Conservation (phyloP, 1,140 invertebrate genomes). For the Drosophila aff. region DNA sequence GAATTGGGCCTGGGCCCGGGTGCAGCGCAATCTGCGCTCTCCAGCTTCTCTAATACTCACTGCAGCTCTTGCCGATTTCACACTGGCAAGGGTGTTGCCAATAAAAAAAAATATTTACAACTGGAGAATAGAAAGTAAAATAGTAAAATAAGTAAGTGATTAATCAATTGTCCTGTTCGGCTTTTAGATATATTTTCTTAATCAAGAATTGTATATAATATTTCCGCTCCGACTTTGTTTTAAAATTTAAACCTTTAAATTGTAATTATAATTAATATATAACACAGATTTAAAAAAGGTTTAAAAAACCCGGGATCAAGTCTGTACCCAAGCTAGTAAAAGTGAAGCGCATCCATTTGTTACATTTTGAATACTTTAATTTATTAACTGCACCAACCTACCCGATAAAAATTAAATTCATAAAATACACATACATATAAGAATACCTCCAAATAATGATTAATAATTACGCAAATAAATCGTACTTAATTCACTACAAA, state of each 20-base stretch:
- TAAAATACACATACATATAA: not conserved
- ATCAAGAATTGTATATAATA: too few relatives aligned
- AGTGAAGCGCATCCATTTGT: too few relatives aligned
- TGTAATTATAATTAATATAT: not conserved
- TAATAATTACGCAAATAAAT: not conserved
- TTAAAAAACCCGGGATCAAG: too few relatives aligned
- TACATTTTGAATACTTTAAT: too few relatives aligned
- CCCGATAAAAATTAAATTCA: not conserved
- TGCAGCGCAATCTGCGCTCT: slow-evolving; percentile 61
- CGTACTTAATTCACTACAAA: too few relatives aligned
- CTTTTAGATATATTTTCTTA: not conserved
- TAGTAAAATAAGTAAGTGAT: not conserved
- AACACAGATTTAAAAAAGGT: too few relatives aligned
- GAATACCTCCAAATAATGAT: not conserved
- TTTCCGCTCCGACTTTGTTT: not conserved
- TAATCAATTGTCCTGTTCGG: not conserved
- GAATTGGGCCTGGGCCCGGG: slow-evolving; percentile 42
- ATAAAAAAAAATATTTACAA: not conserved
- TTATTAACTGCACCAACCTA: too few relatives aligned
- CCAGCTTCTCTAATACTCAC: slow-evolving; percentile 37
- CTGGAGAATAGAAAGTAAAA: not conserved
- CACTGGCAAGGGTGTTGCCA: not conserved
- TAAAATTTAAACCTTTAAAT: not conserved
- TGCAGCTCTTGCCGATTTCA: slow-evolving; percentile 50
- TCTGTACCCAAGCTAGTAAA: too few relatives aligned